Evolutionary conservation across 2,113 vertebrate genomes (phyloP), one percentile per base, ranked within the genome.

Genomic region (Phaethon lepturus): DNA sequence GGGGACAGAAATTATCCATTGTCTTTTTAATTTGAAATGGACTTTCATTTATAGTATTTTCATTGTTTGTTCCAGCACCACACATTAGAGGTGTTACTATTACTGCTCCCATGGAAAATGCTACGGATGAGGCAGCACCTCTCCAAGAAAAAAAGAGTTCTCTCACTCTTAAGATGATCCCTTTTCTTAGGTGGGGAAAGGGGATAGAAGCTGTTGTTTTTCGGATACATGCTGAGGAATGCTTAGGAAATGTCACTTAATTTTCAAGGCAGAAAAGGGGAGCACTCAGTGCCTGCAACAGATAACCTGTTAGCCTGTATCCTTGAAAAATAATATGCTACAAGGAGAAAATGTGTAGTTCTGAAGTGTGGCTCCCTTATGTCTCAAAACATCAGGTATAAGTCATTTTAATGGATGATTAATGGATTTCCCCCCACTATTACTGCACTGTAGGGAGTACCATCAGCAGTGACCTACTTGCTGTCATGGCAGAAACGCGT

Each of bases 401-500:
- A 81, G 52, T 49, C 16, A 40, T 79, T 91, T 88, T 56, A 89
- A 45, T 28, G 44, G 86, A 69, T 45, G 10, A 74, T 72, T 77
- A 82, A 79, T 85, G 93, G 44, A 42, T 73, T 85, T 42, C 8
- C 18, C 31, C n/a, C 31, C 4, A 0, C 35, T 49, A 44, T 60
- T 60, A 66, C 2, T 45, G 75, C 75, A 40, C 59, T 31, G 38
- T 26, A 63, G 79, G 71, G 73, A 81, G n/a, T 95, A 82, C n/a
- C 45, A 76, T 66, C 49, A 83, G 38, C 67, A 92, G 28, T 47
- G 82, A 86, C 59, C 31, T 59, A 62, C 76, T 38, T 73, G 71
- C 63, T 83, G 71, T n/a, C 68, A 45, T 5, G 35, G 64, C 59
- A 92, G 47, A 83, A 92, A 69, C 0, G 0, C 0, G 0, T 23